Evolutionary conservation across 2,888 invertebrate genomes (phyloP).

Genomic region (Phengaris arion): DNA sequence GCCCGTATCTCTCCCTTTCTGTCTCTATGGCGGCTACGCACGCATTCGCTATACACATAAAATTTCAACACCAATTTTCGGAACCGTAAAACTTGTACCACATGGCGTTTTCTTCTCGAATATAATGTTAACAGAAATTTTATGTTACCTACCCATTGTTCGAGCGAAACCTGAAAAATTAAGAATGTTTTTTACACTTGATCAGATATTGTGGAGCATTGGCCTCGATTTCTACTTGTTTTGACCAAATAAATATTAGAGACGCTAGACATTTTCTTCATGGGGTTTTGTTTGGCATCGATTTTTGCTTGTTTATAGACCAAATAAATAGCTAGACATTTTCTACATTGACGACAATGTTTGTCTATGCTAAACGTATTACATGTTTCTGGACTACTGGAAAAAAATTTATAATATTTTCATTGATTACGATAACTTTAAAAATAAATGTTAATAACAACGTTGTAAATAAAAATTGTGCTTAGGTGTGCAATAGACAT

Average conservation of each 20-base stretch:
- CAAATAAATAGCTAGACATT: no score
- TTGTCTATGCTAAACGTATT: background rate
- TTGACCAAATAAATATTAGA: background rate
- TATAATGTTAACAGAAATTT: conserved; percentile 24
- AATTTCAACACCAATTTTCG: conserved; percentile 31
- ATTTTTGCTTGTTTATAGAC: background rate
- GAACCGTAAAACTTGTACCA: conserved; percentile 31
- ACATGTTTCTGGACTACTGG: background rate
- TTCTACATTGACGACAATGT: background rate
- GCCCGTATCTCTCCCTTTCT: background rate
- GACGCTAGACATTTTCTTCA: background rate
- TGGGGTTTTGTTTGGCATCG: background rate
- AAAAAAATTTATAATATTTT: no score
- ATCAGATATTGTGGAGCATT: background rate
- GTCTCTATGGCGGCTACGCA: conserved; percentile 9
- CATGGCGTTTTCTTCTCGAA: conserved; percentile 28
- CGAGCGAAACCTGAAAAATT: background rate
- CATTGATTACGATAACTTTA: no score
- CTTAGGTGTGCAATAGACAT: no score
- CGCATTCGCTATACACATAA: conserved; percentile 29
- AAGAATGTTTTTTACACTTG: background rate
- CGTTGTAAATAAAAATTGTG: no score
- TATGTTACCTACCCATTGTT: conserved; percentile 18
- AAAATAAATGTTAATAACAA: no score
- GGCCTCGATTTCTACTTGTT: background rate